Base-by-base conservation (phyloP, 30 jellyfish, hydroid and myxozoan genomes). In the Sanderia malayensis region DNA sequence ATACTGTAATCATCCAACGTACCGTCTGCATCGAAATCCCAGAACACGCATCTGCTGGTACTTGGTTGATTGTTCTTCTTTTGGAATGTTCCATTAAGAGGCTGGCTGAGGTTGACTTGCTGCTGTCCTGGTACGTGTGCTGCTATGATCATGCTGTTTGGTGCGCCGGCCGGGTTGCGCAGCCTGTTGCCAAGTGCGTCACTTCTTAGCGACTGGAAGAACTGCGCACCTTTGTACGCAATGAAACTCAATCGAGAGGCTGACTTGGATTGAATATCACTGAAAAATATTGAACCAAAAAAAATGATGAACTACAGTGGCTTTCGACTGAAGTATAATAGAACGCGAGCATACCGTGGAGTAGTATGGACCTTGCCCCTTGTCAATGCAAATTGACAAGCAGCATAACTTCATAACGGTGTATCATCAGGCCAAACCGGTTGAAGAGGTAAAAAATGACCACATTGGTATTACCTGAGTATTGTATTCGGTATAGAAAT, bases 1-100 rank as follows among this genome's bases (percentile, higher is more conserved):
- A n/a, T n/a, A n/a, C n/a, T n/a, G n/a, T n/a, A n/a, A n/a, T n/a
- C n/a, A n/a, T n/a, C n/a, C n/a, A n/a, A 15, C 87, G 11, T 24
- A 83, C 95, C 87, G 57, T 83, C 73, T 29, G 80, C 73, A 0
- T 58, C 44, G 37, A 73, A 83, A 37, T 83, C 83, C 95, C 95
- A 83, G 72, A 73, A 83, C 0, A 83, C 95, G 47, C 95, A 83
- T 46, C 61, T 58, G 31, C 67, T 80, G 28, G 29, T 46, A 6
- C 4, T 13, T 0, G 88, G 46, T 0, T 11, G 30, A 23, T 18
- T 2, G 22, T 29, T 61, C 73, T 76, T 46, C 61, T n/a, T n/a
- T n/a, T 58, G 46, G 69, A 79, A 79, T 13, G 83, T 79, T 0
- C 82, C 83, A 3, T 23, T 71, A 57, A 79, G 46, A 6, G 82